Evolutionary conservation across 2,888 invertebrate genomes (phyloP).

Genomic region (Taphrorychus bicolor): DNA sequence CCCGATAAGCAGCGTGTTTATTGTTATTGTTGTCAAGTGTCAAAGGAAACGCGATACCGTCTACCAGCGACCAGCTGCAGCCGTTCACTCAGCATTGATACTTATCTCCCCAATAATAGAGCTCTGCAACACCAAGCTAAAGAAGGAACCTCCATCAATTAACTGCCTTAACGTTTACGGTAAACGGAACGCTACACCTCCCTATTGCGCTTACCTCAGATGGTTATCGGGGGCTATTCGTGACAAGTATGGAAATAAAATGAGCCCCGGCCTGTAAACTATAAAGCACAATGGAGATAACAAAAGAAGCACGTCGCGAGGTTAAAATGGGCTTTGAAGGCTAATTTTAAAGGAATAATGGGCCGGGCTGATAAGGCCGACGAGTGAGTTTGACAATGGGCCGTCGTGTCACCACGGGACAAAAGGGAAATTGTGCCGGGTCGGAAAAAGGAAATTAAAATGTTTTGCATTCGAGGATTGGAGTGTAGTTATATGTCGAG

Average conservation of each 20-base stretch:
- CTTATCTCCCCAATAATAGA: slow-evolving; percentile 47
- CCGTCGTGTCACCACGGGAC: not conserved
- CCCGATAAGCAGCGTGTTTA: slow-evolving; percentile 51
- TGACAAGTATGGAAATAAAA: slow-evolving; percentile 46
- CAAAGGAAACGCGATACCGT: slow-evolving; percentile 54
- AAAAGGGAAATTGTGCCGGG: slow-evolving; percentile 3
- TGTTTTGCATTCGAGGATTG: not conserved
- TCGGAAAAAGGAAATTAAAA: not conserved
- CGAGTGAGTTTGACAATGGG: slow-evolving; percentile 18
- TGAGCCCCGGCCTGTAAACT: slow-evolving; percentile 37
- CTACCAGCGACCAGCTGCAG: slow-evolving; percentile 43
- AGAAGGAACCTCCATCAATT: not conserved
- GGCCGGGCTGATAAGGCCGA: slow-evolving; percentile 9
- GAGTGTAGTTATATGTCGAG: not conserved
- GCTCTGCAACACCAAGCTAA: slow-evolving; percentile 20
- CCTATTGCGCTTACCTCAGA: slow-evolving; percentile 7
- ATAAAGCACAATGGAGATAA: slow-evolving; percentile 34
- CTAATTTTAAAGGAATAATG: slow-evolving; percentile 35
- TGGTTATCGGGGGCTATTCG: slow-evolving; percentile 48
- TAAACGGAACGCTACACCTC: not conserved
- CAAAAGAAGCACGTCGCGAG: slow-evolving; percentile 35
- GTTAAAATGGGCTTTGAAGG: slow-evolving; percentile 35
- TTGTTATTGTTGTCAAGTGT: slow-evolving; percentile 58
- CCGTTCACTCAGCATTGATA: slow-evolving; percentile 41
- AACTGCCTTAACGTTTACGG: not conserved